Conservation (phyloP, 2,888 invertebrate species). For the Trachelus troglodyta region DNA sequence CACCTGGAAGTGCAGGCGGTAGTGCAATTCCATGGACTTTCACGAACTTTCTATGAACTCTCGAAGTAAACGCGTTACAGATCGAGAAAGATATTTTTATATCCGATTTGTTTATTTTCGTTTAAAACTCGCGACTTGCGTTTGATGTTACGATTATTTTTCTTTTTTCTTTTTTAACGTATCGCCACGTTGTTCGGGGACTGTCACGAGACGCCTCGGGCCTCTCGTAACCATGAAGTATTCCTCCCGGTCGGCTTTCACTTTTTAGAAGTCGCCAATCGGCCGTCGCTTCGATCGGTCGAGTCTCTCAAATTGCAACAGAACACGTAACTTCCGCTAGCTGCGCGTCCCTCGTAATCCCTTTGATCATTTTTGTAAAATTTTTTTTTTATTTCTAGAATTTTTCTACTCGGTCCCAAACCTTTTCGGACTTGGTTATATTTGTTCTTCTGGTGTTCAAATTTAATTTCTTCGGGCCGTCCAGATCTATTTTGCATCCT, state of each 20-base stretch:
- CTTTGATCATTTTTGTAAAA: not conserved
- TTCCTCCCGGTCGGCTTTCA: slow-evolving; percentile 1
- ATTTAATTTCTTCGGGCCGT: too few relatives aligned
- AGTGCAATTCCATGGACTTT: slow-evolving; percentile 25
- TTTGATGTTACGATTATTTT: not conserved
- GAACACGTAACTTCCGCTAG: not conserved
- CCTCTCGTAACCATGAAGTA: not conserved
- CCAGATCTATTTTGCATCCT: not conserved
- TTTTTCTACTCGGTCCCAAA: not conserved
- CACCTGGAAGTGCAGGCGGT: not conserved
- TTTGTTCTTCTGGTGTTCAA: too few relatives aligned
- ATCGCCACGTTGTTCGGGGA: too few relatives aligned
- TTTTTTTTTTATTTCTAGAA: not conserved
- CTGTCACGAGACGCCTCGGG: not conserved
- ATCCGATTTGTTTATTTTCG: not conserved
- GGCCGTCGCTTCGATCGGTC: not conserved
- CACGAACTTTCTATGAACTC: slow-evolving; percentile 37
- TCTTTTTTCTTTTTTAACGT: not conserved
- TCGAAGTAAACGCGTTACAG: not conserved
- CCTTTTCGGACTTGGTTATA: not conserved
- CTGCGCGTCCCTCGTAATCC: not conserved
- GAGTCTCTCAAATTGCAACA: not conserved
- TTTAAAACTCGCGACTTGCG: not conserved
- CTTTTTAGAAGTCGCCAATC: slow-evolving; percentile 1
- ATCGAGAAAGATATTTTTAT: not conserved